Evolutionary conservation across 2,888 invertebrate genomes (phyloP).

Genomic region (Melipona beecheii): DNA sequence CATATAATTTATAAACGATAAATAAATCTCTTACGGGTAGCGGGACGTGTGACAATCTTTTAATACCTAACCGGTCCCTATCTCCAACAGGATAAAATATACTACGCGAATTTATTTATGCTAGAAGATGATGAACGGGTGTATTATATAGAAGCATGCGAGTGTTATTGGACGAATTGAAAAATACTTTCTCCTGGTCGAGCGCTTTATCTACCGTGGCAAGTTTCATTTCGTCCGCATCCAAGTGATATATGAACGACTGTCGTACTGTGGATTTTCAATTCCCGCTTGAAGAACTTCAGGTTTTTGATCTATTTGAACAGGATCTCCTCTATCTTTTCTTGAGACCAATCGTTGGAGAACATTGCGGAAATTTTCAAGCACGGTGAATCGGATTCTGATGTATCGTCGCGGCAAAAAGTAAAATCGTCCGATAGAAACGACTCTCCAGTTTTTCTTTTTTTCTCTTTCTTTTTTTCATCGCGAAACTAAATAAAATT

Average conservation of each 20-base stretch:
- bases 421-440: background rate
- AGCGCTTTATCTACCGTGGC: conserved; percentile 39
- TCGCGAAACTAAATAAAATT: background rate
- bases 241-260: conserved; percentile 46
- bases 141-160: conserved; percentile 41
- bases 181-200: conserved; percentile 35
- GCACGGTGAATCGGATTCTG: background rate
- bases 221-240: conserved; percentile 41
- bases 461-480: no score
- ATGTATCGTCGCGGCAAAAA: background rate
- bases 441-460: background rate
- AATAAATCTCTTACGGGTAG: no score
- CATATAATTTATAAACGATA: background rate
- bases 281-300: conserved; percentile 40
- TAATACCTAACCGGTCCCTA: background rate
- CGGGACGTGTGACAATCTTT: background rate
- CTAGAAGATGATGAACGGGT: conserved; percentile 32
- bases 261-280: conserved; percentile 49
- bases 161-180: conserved; percentile 49
- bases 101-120: conserved; percentile 13
- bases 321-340: conserved; percentile 15
- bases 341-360: conserved; percentile 10
- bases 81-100: background rate
- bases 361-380: conserved; percentile 26
- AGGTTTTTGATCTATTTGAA: conserved; percentile 47